Base-by-base conservation (phyloP, 1,140 invertebrate genomes). In the Euura saliciscinereae region DNA sequence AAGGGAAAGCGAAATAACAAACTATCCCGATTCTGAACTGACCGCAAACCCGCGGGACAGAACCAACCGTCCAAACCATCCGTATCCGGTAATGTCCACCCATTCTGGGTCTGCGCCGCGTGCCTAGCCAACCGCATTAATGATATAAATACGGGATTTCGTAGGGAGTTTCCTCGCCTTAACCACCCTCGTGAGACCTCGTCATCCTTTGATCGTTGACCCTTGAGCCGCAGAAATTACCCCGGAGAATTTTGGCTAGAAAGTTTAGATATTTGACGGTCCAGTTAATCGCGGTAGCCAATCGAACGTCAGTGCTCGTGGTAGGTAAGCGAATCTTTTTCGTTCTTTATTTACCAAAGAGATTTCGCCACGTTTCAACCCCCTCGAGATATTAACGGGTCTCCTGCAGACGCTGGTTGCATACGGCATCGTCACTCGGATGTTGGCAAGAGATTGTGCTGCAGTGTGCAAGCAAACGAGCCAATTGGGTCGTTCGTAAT, bases 401-500 rank as follows among this genome's bases (percentile, higher is more conserved):
- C 28, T 28, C 28, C 1, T 28, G 28, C 0, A 28, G 28, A 28
- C 28, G 28, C 28, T 28, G 28, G 28, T 28, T 28, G 28, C 28
- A 28, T 28, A 59, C 51, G 3, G 51, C 46, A 28, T 28, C 28
- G 28, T 28, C 28, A 51, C 46, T 28, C 28, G 6, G 46, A 6
- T 11, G 51, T 59, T 59, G 51, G 51, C 51, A 59, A 59, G 51
- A 8, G 51, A 78, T 76, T 69, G 73, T 73, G 71, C 71, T 71
- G 73, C 74, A 78, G 69, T 75, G 74, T 73, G 70, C 77, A 66
- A 76, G 69, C 77, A 71, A 78, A 75, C 75, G 74, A 72, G 78
- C 77, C 78, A 83, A 83, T 83, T 80, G 76, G 77, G 75, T 76
- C 75, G 73, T 73, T 59, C 71, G 73, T 77, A 74, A 77, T 77